Conservation (phyloP, 2,888 invertebrate species). For the Ectemnius continuus region DNA sequence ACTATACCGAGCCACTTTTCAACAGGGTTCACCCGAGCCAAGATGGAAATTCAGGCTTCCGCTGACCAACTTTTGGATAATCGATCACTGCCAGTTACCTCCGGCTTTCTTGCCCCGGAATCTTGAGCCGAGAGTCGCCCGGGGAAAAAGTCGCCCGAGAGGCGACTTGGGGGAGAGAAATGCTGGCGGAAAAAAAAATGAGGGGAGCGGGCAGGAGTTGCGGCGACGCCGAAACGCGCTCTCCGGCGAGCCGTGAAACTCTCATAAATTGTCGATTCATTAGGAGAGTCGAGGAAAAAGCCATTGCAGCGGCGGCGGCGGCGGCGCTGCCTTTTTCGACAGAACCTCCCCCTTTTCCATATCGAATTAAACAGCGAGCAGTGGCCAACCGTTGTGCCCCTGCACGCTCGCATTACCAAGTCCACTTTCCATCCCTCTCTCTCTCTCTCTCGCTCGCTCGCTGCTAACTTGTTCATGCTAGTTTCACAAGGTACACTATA, state of each 20-base stretch:
- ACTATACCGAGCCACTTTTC: no score
- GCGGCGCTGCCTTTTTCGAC: conserved; percentile 43
- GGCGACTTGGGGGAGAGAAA: background rate
- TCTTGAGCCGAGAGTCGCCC: conserved; percentile 27
- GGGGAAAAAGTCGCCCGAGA: conserved; percentile 33
- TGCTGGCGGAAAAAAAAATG: conserved; percentile 9
- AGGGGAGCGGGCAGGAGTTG: conserved; percentile 17
- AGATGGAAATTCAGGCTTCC: conserved; percentile 3
- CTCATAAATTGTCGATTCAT: conserved; percentile 71
- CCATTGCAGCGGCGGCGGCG: conserved; percentile 37
- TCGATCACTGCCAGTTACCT: conserved; percentile 58
- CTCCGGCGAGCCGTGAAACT: conserved; percentile 64
- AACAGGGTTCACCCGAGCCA: background rate
- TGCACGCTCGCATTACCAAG: conserved; percentile 26
- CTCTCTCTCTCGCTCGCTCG: background rate
- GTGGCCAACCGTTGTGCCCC: conserved; percentile 49
- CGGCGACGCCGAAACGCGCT: conserved; percentile 48
- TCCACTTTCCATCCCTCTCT: background rate
- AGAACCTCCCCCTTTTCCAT: conserved; percentile 48
- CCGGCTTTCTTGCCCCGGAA: conserved; percentile 37
- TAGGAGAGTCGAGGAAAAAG: conserved; percentile 57
- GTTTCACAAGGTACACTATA: no score
- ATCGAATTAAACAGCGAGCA: conserved; percentile 68
- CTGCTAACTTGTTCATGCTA: background rate
- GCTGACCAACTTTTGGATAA: conserved; percentile 19